Evolutionary conservation across 1,140 invertebrate species (phyloP).

Genomic region (Sycophaga agraensis): DNA sequence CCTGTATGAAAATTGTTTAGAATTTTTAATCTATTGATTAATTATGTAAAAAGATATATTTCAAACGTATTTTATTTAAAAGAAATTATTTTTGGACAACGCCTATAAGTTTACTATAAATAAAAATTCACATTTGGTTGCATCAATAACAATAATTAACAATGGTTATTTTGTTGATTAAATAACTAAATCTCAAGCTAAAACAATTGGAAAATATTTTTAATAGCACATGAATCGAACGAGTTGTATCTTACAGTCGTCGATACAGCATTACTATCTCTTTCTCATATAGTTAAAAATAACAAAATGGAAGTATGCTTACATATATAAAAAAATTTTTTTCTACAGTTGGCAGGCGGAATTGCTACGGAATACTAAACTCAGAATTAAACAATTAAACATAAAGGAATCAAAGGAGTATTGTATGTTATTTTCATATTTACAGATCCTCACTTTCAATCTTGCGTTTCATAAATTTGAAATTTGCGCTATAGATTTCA

Average conservation of each 20-base stretch:
- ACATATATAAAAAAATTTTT: slow-evolving; percentile 8
- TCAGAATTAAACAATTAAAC: slow-evolving; percentile 9
- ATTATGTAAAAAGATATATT: neutral
- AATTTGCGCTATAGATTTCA: neutral
- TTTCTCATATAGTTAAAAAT: slow-evolving; percentile 15
- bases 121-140: too few relatives aligned
- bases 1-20: slow-evolving; percentile 25
- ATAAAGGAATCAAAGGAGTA: slow-evolving; percentile 22
- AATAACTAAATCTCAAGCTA: too few relatives aligned
- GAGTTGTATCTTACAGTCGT: neutral
- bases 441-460: slow-evolving; percentile 10
- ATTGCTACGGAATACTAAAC: slow-evolving; percentile 12
- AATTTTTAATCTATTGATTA: slow-evolving; percentile 16
- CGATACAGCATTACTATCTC: slow-evolving; percentile 16
- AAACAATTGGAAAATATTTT: slow-evolving; percentile 6
- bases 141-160: too few relatives aligned
- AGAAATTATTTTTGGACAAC: too few relatives aligned
- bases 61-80: too few relatives aligned
- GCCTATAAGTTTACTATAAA: too few relatives aligned
- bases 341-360: slow-evolving; percentile 19
- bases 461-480: slow-evolving; percentile 13
- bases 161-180: too few relatives aligned
- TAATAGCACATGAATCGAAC: slow-evolving; percentile 11
- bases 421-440: slow-evolving; percentile 4
- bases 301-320: slow-evolving; percentile 22